These are phyloP conservation scores for Fundulus diaphanus DNA, from an alignment of 2,797 vertebrate species.

Conservation along the genomic window DNA sequence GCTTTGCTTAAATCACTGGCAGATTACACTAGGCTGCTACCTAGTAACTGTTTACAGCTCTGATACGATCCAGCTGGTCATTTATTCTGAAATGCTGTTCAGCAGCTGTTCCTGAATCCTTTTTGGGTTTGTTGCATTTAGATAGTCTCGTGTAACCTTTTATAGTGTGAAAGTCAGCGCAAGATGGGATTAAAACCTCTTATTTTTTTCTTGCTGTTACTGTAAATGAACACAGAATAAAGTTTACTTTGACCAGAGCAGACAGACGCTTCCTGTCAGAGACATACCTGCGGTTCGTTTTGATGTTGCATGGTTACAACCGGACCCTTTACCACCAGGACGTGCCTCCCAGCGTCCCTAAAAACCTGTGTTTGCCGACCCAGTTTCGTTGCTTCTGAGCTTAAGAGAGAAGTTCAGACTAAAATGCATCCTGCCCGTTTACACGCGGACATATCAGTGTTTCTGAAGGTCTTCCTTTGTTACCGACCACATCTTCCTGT, in stretches of 20 bases:
- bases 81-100: not conserved
- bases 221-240: not conserved
- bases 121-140: not conserved
- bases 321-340: conserved; percentile 6
- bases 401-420: not conserved
- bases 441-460: not conserved
- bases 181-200: not conserved
- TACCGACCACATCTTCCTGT: conserved; percentile 4
- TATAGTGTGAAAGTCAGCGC: not conserved
- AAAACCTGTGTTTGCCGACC: conserved; percentile 1
- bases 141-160: not conserved
- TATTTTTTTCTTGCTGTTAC: not conserved
- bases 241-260: not conserved
- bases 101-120: not conserved
- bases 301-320: not conserved
- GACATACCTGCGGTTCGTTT: not conserved
- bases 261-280: not conserved
- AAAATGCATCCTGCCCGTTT: not conserved
- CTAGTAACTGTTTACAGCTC: not conserved
- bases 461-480: not conserved
- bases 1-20: not conserved
- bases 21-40: not conserved
- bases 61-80: not conserved
- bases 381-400: conserved; percentile 11
- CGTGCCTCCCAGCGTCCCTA: conserved; percentile 16